A percentile compares a stretch with the other conserved stretches of the same genome.
These are phyloP conservation scores for Erebia ligea DNA, from an alignment of 2,888 invertebrate genomes.

Conservation along the genomic window DNA sequence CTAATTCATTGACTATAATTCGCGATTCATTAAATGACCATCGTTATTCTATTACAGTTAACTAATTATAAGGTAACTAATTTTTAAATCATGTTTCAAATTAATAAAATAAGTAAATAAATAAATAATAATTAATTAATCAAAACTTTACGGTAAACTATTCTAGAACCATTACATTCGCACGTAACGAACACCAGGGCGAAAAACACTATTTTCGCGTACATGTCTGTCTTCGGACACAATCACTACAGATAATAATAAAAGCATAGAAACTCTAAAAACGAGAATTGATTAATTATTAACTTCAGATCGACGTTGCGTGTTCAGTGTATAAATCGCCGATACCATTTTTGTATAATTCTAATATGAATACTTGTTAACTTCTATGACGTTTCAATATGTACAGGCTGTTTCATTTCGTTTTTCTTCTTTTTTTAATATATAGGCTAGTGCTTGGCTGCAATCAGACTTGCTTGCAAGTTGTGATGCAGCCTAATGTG, in stretches of 20 bases:
- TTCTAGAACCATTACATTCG: slow-evolving; percentile 11
- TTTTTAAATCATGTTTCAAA: too few relatives aligned
- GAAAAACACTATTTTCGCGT: slow-evolving; percentile 24
- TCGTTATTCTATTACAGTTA: too few relatives aligned
- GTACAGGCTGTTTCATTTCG: slow-evolving; percentile 26
- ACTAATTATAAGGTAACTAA: too few relatives aligned
- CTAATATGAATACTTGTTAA: background rate
- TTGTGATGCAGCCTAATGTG: too few relatives aligned
- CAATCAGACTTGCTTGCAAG: too few relatives aligned
- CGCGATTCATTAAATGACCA: too few relatives aligned
- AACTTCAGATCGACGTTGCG: slow-evolving; percentile 27
- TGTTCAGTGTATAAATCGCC: slow-evolving; percentile 21
- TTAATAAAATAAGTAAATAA: background rate
- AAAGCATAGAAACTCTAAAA: background rate
- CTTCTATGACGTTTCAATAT: background rate
- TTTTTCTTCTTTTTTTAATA: too few relatives aligned
- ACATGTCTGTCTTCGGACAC: slow-evolving; percentile 4
- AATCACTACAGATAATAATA: background rate
- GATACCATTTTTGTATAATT: slow-evolving; percentile 8
- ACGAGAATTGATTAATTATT: slow-evolving; percentile 5
- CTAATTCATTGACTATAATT: too few relatives aligned
- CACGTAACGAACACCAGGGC: slow-evolving; percentile 23
- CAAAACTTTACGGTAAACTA: slow-evolving; percentile 8
- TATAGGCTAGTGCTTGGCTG: too few relatives aligned
- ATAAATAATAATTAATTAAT: background rate